phyloP scores from a whole-genome alignment of 2,797 vertebrate genomes.

The Dendrocincla fuliginosa region DNA sequence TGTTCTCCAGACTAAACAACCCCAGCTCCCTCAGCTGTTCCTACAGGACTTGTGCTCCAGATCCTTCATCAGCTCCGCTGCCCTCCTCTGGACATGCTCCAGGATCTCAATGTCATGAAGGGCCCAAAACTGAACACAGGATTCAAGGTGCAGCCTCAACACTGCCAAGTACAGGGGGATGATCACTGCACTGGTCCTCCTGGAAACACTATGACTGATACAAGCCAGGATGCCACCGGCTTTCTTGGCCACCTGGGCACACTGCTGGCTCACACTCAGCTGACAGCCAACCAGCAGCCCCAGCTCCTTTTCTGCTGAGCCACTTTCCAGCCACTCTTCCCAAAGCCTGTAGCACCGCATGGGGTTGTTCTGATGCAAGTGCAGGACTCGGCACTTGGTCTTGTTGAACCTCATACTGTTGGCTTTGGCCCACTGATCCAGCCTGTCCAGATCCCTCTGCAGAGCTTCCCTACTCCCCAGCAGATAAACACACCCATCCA shows the following conservation, averaged over 20 bases:
- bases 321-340: not conserved
- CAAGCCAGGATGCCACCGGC: not conserved
- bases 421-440: rapidly evolving
- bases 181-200: not conserved
- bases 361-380: not conserved
- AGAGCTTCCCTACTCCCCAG: not conserved
- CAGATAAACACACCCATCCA: not conserved
- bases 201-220: not conserved
- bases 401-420: not conserved
- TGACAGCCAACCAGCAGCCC: rapidly evolving
- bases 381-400: rapidly evolving
- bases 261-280: not conserved
- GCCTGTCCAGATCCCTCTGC: not conserved
- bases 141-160: rapidly evolving
- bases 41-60: not conserved
- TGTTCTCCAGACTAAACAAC: not conserved
- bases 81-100: not conserved
- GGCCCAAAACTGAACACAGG: not conserved
- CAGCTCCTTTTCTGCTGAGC: rapidly evolving
- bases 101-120: not conserved
- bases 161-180: rapidly evolving
- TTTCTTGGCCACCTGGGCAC: not conserved
- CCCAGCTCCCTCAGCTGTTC: not conserved
- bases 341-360: too few relatives aligned
- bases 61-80: not conserved